These are phyloP conservation scores for Drosophila nebulosa DNA, from an alignment of 1,140 invertebrate species.

Conservation along the genomic window DNA sequence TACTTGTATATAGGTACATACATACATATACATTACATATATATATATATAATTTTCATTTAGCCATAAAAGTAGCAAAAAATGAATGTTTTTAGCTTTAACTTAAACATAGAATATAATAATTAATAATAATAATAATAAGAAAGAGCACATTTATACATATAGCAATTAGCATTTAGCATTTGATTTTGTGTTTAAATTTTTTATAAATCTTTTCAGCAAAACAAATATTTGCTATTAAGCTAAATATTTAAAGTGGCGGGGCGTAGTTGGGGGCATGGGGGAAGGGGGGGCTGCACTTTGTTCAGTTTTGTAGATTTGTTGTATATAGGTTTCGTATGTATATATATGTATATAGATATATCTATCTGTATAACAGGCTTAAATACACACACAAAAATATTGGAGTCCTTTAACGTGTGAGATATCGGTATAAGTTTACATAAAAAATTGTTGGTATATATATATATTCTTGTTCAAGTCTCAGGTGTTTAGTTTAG, in stretches of 20 bases:
- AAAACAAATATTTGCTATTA: conserved; percentile 46
- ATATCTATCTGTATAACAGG: conserved; percentile 60
- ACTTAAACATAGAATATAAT: conserved; percentile 31
- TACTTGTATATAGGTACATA: neutral
- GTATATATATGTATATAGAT: conserved; percentile 46
- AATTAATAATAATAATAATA: neutral
- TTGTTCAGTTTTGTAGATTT: conserved; percentile 54
- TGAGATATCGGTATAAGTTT: conserved; percentile 48
- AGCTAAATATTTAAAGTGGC: conserved; percentile 7
- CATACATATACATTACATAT: neutral
- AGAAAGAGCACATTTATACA: conserved; percentile 53
- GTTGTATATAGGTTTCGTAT: conserved; percentile 12
- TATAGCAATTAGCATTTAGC: conserved; percentile 38
- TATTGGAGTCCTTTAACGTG: conserved; percentile 54
- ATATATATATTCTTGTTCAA: conserved; percentile 30
- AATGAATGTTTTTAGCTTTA: conserved; percentile 35
- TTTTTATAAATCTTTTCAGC: conserved; percentile 27
- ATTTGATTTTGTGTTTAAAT: conserved; percentile 1
- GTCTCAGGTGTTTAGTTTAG: conserved; percentile 63
- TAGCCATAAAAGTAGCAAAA: conserved; percentile 35
- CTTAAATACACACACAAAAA: conserved; percentile 59
- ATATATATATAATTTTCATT: neutral
- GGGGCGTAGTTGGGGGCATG: neutral
- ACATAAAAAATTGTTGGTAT: conserved; percentile 43
- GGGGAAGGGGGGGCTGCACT: conserved; percentile 18